Percentiles rank a stretch among this genome's conserved stretches.
Conservation (phyloP, 2,888 invertebrate species). For the Acronicta leporina region DNA sequence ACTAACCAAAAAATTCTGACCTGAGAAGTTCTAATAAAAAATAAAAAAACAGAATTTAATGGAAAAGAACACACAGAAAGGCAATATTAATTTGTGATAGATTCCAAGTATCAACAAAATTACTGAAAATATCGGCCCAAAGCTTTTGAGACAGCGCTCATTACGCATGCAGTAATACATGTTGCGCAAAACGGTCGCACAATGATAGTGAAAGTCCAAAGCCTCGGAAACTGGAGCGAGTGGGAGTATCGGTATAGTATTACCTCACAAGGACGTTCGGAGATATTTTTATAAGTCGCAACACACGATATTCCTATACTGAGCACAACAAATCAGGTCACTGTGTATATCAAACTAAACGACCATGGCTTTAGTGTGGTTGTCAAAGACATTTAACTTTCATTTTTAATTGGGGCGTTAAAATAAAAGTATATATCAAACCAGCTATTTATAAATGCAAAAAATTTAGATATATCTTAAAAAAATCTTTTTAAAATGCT, state of each 20-base stretch:
- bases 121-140: not conserved
- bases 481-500: too few relatives aligned
- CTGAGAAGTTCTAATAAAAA: too few relatives aligned
- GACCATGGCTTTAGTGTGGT: constrained; percentile 31
- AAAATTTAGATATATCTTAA: not conserved
- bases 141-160: constrained; percentile 36
- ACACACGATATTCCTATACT: constrained; percentile 45
- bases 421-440: not conserved
- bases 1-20: too few relatives aligned
- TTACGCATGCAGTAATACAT: constrained; percentile 60
- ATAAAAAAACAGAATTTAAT: too few relatives aligned
- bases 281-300: constrained; percentile 63
- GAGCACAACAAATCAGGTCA: constrained; percentile 37
- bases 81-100: too few relatives aligned
- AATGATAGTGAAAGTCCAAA: constrained; percentile 86
- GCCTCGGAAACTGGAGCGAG: constrained; percentile 79
- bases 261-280: constrained; percentile 83
- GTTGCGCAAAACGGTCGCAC: constrained; percentile 79
- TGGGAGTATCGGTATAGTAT: constrained; percentile 72
- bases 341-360: constrained; percentile 11
- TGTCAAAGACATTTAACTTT: constrained; percentile 31
- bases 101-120: not conserved
- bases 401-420: constrained; percentile 23
- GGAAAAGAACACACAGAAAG: too few relatives aligned
- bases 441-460: not conserved